Evolutionary conservation across 2,888 invertebrate species (phyloP).

Genomic region (Eupithecia dodoneata): DNA sequence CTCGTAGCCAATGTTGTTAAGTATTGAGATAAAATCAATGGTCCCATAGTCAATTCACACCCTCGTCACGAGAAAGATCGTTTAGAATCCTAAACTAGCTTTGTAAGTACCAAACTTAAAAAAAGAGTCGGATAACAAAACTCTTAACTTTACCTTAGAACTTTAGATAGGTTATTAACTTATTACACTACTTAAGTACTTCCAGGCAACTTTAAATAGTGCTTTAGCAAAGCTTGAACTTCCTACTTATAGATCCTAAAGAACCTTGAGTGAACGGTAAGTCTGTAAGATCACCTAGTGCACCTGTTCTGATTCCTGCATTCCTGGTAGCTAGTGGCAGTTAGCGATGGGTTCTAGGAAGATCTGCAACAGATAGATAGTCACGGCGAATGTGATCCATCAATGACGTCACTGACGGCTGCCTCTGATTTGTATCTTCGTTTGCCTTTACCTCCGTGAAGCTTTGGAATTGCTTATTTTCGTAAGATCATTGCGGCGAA

Average conservation of each 20-base stretch:
- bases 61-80: no score
- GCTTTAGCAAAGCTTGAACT: not conserved
- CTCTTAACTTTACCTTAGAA: not conserved
- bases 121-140: not conserved
- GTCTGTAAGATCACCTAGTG: slow-evolving; percentile 23
- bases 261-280: slow-evolving; percentile 4
- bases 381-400: slow-evolving; percentile 37
- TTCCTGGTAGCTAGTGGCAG: slow-evolving; percentile 20
- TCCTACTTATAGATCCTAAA: not conserved
- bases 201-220: not conserved
- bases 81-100: not conserved
- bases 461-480: not conserved
- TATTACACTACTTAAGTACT: not conserved
- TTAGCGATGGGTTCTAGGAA: slow-evolving; percentile 34
- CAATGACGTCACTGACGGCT: slow-evolving; percentile 28
- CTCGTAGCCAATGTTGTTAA: not conserved
- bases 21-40: not conserved
- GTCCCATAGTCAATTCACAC: no score
- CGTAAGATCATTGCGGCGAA: not conserved
- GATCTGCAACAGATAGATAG: slow-evolving; percentile 25
- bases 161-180: not conserved
- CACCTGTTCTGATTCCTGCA: slow-evolving; percentile 38
- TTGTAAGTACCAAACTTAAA: not conserved
- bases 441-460: slow-evolving; percentile 2
- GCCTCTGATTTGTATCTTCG: slow-evolving; percentile 28